Conservation (phyloP, 2,797 vertebrate genomes). For the Morelia viridis region DNA sequence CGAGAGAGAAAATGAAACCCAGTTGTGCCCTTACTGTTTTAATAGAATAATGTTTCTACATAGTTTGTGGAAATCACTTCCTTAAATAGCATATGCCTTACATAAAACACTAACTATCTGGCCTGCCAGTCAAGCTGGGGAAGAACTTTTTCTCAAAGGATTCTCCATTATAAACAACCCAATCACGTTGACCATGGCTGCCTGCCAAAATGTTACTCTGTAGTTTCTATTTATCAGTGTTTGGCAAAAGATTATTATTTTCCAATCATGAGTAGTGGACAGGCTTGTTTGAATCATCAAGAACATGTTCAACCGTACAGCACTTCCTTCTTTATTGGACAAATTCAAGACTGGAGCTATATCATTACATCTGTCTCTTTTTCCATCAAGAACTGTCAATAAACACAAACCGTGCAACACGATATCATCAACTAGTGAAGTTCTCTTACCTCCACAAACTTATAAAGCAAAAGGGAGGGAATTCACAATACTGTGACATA, state of each 20-base stretch:
- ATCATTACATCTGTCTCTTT: neutral
- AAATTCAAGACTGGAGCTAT: neutral
- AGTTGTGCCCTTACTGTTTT: constrained; percentile 30
- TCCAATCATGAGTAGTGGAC: constrained; percentile 17
- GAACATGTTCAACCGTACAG: neutral
- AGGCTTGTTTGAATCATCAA: neutral
- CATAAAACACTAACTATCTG: constrained; percentile 14
- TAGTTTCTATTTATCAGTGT: constrained; percentile 22
- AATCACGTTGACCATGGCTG: constrained; percentile 20
- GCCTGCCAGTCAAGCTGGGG: constrained; percentile 11
- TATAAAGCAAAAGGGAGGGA: neutral
- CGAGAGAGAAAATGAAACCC: neutral
- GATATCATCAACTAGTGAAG: neutral
- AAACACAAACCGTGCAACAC: neutral
- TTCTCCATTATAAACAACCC: constrained; percentile 26
- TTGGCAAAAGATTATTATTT: constrained; percentile 38
- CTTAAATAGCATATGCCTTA: neutral
- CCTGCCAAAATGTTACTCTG: constrained; percentile 39
- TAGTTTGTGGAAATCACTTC: neutral
- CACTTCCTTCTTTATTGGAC: neutral
- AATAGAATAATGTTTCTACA: constrained; percentile 24
- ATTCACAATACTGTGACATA: neutral
- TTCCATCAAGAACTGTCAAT: neutral
- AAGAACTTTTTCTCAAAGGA: constrained; percentile 20
- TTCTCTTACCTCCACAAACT: neutral